phyloP scores from a whole-genome alignment of 2,797 vertebrate species.

The Zenarchopterus dispar region DNA sequence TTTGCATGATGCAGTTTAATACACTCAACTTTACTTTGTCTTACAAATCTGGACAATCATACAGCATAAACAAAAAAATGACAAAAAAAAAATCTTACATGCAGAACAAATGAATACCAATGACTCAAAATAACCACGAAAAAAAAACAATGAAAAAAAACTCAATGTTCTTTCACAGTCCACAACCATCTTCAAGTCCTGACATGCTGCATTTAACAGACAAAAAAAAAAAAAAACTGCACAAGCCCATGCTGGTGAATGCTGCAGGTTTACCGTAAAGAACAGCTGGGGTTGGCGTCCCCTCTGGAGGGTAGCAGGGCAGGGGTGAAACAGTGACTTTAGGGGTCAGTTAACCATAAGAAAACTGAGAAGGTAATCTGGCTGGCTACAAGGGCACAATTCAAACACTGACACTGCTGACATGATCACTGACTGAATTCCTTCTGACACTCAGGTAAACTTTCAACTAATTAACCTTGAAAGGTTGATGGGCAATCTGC shows the following conservation, averaged over 20 bases:
- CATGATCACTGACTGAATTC: constrained; percentile 37
- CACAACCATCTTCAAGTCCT: constrained; percentile 35
- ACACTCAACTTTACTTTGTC: constrained; percentile 15
- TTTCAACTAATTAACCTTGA: constrained; percentile 50
- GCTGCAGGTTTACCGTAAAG: constrained; percentile 90
- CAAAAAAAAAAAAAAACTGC: constrained; percentile 30
- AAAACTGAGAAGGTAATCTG: constrained; percentile 52
- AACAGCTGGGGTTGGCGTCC: constrained; percentile 90
- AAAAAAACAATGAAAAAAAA: constrained; percentile 1
- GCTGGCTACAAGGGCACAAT: constrained; percentile 36
- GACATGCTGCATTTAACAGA: constrained; percentile 70
- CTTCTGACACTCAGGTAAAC: constrained; percentile 20
- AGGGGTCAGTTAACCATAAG: constrained; percentile 69
- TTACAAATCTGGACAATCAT: constrained; percentile 12
- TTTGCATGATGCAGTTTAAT: constrained; percentile 14
- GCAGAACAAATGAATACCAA: constrained; percentile 15
- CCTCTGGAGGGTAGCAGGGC: constrained; percentile 90
- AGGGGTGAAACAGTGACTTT: constrained; percentile 84
- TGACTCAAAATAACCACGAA: neutral
- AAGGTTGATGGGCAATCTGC: constrained; percentile 29
- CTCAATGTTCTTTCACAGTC: constrained; percentile 15
- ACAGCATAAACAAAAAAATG: neutral
- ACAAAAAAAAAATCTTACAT: neutral
- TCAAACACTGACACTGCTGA: constrained; percentile 63
- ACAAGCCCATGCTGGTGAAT: constrained; percentile 39